Conservation (phyloP, 2,888 invertebrate species). For the Cataglyphis cursor region DNA sequence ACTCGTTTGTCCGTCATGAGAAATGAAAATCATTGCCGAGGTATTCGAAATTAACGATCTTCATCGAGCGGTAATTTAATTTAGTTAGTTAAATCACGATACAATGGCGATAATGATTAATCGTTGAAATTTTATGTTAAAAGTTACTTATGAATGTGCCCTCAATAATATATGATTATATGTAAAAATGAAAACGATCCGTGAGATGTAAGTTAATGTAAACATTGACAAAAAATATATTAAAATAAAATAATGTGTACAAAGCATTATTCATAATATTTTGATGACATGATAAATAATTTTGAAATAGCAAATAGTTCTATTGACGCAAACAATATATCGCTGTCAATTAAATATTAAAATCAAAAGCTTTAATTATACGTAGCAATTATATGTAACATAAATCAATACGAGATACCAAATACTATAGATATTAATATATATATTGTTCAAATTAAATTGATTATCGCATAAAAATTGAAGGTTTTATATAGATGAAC, state of each 20-base stretch:
- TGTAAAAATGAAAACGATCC: too few species aligned
- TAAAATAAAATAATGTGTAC: too few species aligned
- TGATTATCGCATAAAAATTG: slow-evolving; percentile 4
- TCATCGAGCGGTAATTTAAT: background rate
- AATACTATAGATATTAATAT: background rate
- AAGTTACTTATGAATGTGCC: too few species aligned
- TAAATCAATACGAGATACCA: background rate
- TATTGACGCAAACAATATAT: background rate
- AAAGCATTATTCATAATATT: too few species aligned
- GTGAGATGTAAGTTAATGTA: too few species aligned
- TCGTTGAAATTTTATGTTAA: background rate
- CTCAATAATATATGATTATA: too few species aligned
- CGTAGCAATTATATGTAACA: too few species aligned
- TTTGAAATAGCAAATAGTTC: too few species aligned
- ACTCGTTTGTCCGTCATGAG: slow-evolving; percentile 30
- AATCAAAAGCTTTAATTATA: background rate
- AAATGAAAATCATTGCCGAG: slow-evolving; percentile 40
- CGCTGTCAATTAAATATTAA: background rate
- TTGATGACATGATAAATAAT: too few species aligned
- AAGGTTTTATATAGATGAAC: background rate
- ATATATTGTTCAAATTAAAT: slow-evolving; percentile 6
- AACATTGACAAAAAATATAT: too few species aligned
- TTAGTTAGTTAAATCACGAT: background rate
- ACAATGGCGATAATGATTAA: slow-evolving; percentile 1
- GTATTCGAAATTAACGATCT: slow-evolving; percentile 10